A percentile compares a stretch with the other conserved stretches of the same genome.
Evolutionary conservation across 92 coral and sea anemone genomes (phyloP).

Genomic region (Epizoanthus rinbou): DNA sequence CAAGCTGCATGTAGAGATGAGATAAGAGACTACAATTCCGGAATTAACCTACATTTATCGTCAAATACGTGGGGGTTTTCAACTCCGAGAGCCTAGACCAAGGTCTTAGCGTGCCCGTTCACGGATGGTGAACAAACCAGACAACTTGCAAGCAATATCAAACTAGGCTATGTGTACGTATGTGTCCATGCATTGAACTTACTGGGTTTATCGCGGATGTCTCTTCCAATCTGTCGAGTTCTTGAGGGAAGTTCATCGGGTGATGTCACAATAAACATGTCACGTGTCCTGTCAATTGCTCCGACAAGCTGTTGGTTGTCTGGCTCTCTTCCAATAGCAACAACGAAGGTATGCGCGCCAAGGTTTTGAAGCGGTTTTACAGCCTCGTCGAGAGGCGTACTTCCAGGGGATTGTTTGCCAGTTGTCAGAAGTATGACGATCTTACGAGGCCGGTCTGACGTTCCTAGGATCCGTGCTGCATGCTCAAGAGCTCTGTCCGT

Average conservation of each 20-base stretch:
- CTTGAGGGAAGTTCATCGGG: constrained; percentile 47
- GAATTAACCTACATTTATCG: too few relatives aligned
- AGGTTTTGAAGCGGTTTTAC: constrained; percentile 51
- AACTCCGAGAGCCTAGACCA: too few relatives aligned
- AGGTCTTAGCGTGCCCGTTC: too few relatives aligned
- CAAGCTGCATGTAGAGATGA: too few relatives aligned
- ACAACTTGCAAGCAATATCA: too few relatives aligned
- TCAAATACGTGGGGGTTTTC: too few relatives aligned
- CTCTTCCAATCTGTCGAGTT: constrained; percentile 27
- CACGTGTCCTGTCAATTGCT: constrained; percentile 55
- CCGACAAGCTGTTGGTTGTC: constrained; percentile 55
- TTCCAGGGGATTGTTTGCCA: constrained; percentile 62
- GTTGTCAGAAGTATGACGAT: constrained; percentile 76
- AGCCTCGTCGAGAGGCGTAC: constrained; percentile 58
- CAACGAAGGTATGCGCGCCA: constrained; percentile 79
- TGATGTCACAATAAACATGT: constrained; percentile 36
- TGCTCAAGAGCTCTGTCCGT: constrained; percentile 59
- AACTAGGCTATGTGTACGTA: too few relatives aligned
- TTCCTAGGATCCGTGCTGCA: constrained; percentile 46
- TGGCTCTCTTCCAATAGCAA: constrained; percentile 72
- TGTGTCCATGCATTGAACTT: neutral
- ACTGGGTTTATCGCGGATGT: constrained; percentile 40
- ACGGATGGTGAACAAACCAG: too few relatives aligned
- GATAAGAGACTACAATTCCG: too few relatives aligned
- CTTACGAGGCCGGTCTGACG: constrained; percentile 40